Evolutionary conservation across 2,888 invertebrate genomes (phyloP), one percentile per base, ranked within the genome.

Genomic region (Ptilodon capucinus): DNA sequence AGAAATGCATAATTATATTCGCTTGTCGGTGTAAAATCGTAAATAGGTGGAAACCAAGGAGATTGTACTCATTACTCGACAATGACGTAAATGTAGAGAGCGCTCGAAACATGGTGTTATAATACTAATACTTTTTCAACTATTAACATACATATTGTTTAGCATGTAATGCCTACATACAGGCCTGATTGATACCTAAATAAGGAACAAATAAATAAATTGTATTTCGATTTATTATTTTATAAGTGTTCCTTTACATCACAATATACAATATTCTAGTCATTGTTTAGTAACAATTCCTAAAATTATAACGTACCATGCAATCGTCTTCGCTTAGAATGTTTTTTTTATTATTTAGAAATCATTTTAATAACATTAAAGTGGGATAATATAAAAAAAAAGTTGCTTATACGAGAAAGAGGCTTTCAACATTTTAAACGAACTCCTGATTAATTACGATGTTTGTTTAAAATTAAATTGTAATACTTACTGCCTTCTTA

Each of bases 21-120:
- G 84, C 86, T 86, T 77, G 67, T 84, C 76, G 71, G 74, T 85
- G 81, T 86, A 81, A 77, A 80, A 76, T 81, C 72, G 68, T 81
- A 73, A 76, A 78, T 75, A 76, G 73, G 74, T 72, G 57, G 64
- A 77, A 64, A 74, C 75, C 75, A 75, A 75, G 75, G 80, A 80
- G 79, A 81, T 84, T 79, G 75, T 75, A 59, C 51, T 44, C 47
- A 50, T 35, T 40, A 32, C 40, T 34, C 18, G 53, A 53, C 57
- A 57, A 50, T 55, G 57, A 46, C 55, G 64, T 65, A 61, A 63
- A 54, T 48, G 57, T 64, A 64, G 65, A 60, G 68, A 65, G 69
- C 61, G 63, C 55, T 59, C 59, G 11, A 11, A 36, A 36, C 8
- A 18, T 2, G 8, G 35, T 17, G 8, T 36, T 36, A 14, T 32